Base-by-base conservation (phyloP, 1,140 invertebrate species). In the Aphis gossypii region DNA sequence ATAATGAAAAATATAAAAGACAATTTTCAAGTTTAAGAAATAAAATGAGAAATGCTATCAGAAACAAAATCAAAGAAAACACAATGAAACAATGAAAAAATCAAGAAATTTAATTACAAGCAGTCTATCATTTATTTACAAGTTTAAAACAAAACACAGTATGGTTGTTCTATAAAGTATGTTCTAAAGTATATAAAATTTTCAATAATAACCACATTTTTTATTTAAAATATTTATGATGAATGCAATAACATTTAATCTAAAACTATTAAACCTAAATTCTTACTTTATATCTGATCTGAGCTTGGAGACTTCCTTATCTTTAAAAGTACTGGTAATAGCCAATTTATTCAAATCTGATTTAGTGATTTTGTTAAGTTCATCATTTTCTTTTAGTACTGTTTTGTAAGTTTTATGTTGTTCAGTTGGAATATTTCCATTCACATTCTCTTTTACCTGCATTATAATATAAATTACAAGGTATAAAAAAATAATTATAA, bases 251-350 rank as follows among this genome's bases (percentile, higher is more conserved):
- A n/a, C 0, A 76, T 18, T 48, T 14, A 87, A 4, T 38, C 11
- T 7, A 44, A 84, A 41, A 84, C 9, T 84, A 44, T 44, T 84
- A 2, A 41, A 44, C 25, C 5, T 44, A 44, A 44, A 44, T 44
- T 30, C 20, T 68, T 90, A 90, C 89, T 68, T 60, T 30, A 60
- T 90, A 90, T 90, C 89, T 68, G 89, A 90, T 68, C 14, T 44
- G 7, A 90, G 54, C 3, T 90, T 90, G 1, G 23, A 25, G 60
- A 60, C 23, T 90, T 90, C 51, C 14, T 41, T 60, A 44, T 60
- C 38, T 41, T 44, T 60, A 44, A 60, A 11, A 41, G 3, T 11
- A 41, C 25, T 90, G 25, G 11, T 41, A 23, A 35, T 56, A 20
- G 35, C 30, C 20, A n/a, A 35, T 51, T 88, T 51, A 54, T 88